These are phyloP conservation scores for Cryptocephalus moraei DNA, from an alignment of 2,888 invertebrate genomes.

Conservation along the genomic window DNA sequence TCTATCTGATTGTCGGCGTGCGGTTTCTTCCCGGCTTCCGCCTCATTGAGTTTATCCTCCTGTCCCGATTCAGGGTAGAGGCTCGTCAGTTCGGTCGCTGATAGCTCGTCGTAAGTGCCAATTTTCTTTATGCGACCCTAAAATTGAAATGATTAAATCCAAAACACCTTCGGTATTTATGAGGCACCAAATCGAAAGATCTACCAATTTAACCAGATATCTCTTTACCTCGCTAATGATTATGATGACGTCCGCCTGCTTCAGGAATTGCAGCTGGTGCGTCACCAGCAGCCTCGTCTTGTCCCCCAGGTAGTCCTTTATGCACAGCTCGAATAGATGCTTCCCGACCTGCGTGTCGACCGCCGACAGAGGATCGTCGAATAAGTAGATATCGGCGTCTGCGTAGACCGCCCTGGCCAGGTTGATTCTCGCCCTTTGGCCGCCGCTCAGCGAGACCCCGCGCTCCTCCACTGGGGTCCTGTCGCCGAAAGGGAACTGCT, in stretches of 20 bases:
- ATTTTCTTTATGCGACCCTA: constrained; percentile 53
- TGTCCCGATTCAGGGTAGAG: constrained; percentile 16
- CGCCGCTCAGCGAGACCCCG: constrained; percentile 69
- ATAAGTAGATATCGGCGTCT: constrained; percentile 63
- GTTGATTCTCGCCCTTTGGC: constrained; percentile 71
- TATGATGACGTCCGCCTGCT: constrained; percentile 53
- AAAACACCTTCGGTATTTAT: too few relatives aligned
- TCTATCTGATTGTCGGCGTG: constrained; percentile 24
- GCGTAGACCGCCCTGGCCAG: constrained; percentile 69
- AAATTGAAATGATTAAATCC: constrained; percentile 3
- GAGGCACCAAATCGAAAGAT: background rate
- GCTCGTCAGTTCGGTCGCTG: constrained; percentile 35
- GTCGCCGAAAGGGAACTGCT: constrained; percentile 61
- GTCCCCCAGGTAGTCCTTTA: constrained; percentile 43
- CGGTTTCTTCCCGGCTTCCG: constrained; percentile 16
- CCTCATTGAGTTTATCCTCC: constrained; percentile 18
- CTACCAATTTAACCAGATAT: background rate
- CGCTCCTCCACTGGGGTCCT: constrained; percentile 68
- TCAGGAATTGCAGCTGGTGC: constrained; percentile 73
- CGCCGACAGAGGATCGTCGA: constrained; percentile 74
- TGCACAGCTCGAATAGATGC: constrained; percentile 66
- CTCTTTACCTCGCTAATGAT: constrained; percentile 52
- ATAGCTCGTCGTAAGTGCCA: constrained; percentile 47
- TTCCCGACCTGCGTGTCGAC: constrained; percentile 69
- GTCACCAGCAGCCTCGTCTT: constrained; percentile 72